These are phyloP conservation scores for Sterna hirundo DNA, from an alignment of 2,113 vertebrate genomes.

Conservation along the genomic window DNA sequence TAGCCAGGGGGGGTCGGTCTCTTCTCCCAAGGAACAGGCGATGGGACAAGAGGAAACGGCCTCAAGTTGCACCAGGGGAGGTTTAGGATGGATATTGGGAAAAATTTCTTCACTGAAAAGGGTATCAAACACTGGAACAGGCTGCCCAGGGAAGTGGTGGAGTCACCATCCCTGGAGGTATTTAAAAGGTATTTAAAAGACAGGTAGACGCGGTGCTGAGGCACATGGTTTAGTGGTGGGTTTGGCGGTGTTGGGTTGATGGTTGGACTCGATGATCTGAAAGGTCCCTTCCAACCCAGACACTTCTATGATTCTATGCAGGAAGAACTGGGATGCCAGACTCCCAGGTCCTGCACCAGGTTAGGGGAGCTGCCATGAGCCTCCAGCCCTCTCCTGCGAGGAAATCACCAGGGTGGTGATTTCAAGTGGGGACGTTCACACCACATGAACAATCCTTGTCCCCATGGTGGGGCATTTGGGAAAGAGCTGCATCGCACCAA, in stretches of 20 bases:
- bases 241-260: neutral
- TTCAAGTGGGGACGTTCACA: neutral
- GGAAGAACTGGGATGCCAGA: neutral
- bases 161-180: neutral
- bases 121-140: neutral
- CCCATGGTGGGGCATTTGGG: accelerated
- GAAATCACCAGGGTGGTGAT: neutral
- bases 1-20: neutral
- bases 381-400: neutral
- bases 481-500: neutral
- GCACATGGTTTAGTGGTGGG: neutral
- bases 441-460: neutral
- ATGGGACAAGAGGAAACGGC: neutral
- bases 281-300: neutral
- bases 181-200: neutral
- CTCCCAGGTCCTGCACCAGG: accelerated
- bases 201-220: neutral
- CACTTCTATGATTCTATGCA: neutral
- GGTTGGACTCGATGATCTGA: neutral
- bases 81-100: neutral
- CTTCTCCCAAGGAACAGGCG: neutral
- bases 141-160: neutral
- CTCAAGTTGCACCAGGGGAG: neutral
- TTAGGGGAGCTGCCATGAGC: neutral
- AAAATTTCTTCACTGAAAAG: neutral